Evolutionary conservation across 2,888 invertebrate genomes (phyloP), one percentile per base, ranked within the genome.

Genomic region (Metacarcinus magister): DNA sequence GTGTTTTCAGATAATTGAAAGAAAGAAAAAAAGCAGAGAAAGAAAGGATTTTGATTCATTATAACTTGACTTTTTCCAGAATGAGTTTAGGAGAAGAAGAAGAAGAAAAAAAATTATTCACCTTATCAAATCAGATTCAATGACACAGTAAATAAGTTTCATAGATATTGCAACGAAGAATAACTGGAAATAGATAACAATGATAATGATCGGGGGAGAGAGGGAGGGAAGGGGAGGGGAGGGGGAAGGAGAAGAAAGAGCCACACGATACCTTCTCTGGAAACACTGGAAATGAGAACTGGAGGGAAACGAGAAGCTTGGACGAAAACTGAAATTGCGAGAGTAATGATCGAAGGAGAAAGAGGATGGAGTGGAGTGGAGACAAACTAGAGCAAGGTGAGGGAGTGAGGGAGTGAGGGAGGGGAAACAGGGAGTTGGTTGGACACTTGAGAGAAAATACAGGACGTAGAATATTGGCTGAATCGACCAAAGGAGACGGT

Each of bases 381-480:
- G 13, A 82, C 8, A 16, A 13, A 7, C 82, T 8, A 32, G 13
- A 28, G 82, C 23, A 10, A 32, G 82, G 13, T 54, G 2, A 19
- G 54, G 32, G 32, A 39, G 39, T 39, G 82, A 82, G 32, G 13
- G 82, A 32, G 82, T 8, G 32, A 32, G 82, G 8, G n/a, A n/a
- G n/a, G 67, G 32, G 32, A 16, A 10, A 32, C 32, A 82, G 82
- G 13, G 82, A 28, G 13, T 7, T 10, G 82, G 82, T 13, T 28
- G 82, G 82, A 32, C 82, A 32, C 82, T 82, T 82, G 16, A 67
- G 32, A 10, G 82, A 82, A 82, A 82, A 82, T 82, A 82, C 82
- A 82, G 82, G 28, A 32, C 82, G 82, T 5, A 82, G 82, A 82
- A 32, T 82, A 82, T 82, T 82, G 82, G 82, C 82, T 32, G 82